Conservation (phyloP, 2,113 vertebrate genomes). For the Polypterus senegalus region DNA sequence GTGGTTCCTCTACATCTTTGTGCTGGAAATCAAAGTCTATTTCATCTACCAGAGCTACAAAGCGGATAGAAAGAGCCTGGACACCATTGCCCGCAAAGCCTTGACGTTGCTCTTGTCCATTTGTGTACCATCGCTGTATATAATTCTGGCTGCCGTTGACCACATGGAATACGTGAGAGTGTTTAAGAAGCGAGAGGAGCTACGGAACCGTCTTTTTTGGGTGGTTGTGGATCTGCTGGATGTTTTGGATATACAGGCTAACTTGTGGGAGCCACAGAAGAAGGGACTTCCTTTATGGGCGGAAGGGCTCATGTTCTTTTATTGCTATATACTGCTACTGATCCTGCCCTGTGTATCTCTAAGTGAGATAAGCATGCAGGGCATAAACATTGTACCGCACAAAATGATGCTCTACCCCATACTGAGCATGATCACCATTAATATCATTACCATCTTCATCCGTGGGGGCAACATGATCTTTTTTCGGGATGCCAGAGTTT, state of each 20-base stretch:
- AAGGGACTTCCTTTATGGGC: slow-evolving; percentile 59
- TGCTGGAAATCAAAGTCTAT: slow-evolving; percentile 64
- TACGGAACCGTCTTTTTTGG: slow-evolving; percentile 59
- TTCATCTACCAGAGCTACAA: slow-evolving; percentile 68
- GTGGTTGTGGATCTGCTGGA: slow-evolving; percentile 61
- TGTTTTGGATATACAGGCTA: slow-evolving; percentile 59
- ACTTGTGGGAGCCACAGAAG: slow-evolving; percentile 62
- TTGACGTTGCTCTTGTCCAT: slow-evolving; percentile 52
- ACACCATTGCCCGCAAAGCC: slow-evolving; percentile 50
- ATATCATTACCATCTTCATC: slow-evolving; percentile 57
- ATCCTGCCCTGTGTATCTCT: slow-evolving; percentile 58
- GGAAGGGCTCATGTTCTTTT: slow-evolving; percentile 62
- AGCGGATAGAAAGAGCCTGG: slow-evolving; percentile 53
- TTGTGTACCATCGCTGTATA: slow-evolving; percentile 48
- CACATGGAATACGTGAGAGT: slow-evolving; percentile 59
- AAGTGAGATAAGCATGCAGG: slow-evolving; percentile 67
- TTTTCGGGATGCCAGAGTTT: slow-evolving; percentile 51
- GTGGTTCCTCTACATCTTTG: slow-evolving; percentile 65
- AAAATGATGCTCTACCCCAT: slow-evolving; percentile 66
- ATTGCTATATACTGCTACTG: slow-evolving; percentile 60
- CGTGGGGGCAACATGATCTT: slow-evolving; percentile 56
- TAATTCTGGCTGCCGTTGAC: slow-evolving; percentile 54
- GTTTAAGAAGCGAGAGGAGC: slow-evolving; percentile 60
- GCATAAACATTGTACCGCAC: slow-evolving; percentile 59
- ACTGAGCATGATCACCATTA: slow-evolving; percentile 57